Evolutionary conservation across 2,888 invertebrate species (phyloP).

Genomic region (Smittia sp.): DNA sequence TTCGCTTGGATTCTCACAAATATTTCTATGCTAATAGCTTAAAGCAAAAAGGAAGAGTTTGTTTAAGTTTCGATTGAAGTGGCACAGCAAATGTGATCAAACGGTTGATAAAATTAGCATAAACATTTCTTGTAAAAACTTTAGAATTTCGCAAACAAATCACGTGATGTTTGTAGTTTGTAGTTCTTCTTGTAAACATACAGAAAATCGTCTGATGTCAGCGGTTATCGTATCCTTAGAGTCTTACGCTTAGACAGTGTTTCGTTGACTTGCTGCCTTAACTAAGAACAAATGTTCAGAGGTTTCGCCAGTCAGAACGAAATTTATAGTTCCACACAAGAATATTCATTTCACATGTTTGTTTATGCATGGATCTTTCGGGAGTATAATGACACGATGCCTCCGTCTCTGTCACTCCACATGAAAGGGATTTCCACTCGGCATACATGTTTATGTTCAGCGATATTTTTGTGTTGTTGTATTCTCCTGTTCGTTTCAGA

Average conservation of each 20-base stretch:
- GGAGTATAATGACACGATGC: constrained; percentile 34
- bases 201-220: neutral
- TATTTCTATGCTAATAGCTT: no score
- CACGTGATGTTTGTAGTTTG: neutral
- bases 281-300: neutral
- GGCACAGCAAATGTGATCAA: no score
- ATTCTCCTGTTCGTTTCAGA: neutral
- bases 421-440: constrained; percentile 11
- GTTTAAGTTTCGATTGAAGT: no score
- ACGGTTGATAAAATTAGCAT: no score
- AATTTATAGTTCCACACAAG: constrained; percentile 19
- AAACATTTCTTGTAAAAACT: no score
- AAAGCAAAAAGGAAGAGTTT: no score
- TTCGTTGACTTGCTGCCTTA: neutral
- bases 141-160: neutral
- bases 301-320: neutral
- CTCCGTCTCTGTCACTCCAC: constrained; percentile 25
- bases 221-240: no score
- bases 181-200: constrained; percentile 12
- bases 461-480: constrained; percentile 25
- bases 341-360: constrained; percentile 29
- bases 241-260: constrained; percentile 19
- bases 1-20: no score
- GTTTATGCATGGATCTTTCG: constrained; percentile 31
- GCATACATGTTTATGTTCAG: constrained; percentile 24